Evolutionary conservation across 2,113 vertebrate species (phyloP).

Genomic region (Archilochus colubris): DNA sequence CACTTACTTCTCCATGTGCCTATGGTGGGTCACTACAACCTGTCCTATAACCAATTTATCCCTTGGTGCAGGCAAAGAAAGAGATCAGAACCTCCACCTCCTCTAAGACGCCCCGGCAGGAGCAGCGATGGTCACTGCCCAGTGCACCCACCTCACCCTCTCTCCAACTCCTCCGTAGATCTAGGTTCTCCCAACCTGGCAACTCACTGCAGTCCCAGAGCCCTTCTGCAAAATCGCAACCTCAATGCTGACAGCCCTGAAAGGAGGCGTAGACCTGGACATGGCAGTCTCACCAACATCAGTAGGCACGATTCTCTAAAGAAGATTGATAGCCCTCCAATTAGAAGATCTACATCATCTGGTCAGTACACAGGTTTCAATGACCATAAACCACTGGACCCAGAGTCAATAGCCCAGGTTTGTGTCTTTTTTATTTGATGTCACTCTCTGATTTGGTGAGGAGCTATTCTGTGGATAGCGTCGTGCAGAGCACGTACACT

Average conservation of each 20-base stretch:
- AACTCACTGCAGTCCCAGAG: slow-evolving; percentile 87
- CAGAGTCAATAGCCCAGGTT: slow-evolving; percentile 98
- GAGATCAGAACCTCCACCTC: slow-evolving; percentile 86
- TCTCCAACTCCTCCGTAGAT: slow-evolving; percentile 84
- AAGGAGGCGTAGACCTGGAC: slow-evolving; percentile 84
- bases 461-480: not conserved
- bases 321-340: slow-evolving; percentile 95
- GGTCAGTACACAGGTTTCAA: slow-evolving; percentile 92
- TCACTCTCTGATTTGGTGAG: not conserved
- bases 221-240: slow-evolving; percentile 86
- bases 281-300: slow-evolving; percentile 93
- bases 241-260: slow-evolving; percentile 90
- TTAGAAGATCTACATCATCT: slow-evolving; percentile 94
- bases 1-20: not conserved
- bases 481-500: not conserved
- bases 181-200: slow-evolving; percentile 84
- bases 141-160: slow-evolving; percentile 85
- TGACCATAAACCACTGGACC: slow-evolving; percentile 93
- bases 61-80: slow-evolving; percentile 85
- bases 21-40: not conserved
- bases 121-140: slow-evolving; percentile 89
- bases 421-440: slow-evolving; percentile 34
- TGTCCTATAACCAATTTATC: slow-evolving; percentile 24
- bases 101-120: slow-evolving; percentile 87
- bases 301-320: slow-evolving; percentile 93